Evolutionary conservation across 2,797 vertebrate species (phyloP).

Genomic region (Selene dorsalis): DNA sequence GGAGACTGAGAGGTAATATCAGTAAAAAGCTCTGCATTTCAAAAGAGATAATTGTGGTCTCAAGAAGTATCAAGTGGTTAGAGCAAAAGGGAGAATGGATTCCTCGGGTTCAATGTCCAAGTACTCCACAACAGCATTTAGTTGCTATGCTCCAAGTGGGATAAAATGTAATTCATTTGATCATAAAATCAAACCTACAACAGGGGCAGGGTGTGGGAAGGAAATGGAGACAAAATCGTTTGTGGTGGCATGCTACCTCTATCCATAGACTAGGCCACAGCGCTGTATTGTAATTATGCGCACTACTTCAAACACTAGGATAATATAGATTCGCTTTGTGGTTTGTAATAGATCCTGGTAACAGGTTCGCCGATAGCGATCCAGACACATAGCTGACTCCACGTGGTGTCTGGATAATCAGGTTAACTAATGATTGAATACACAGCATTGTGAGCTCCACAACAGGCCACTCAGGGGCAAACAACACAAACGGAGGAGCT

Average conservation of each 20-base stretch:
- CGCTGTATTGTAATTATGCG: conserved; percentile 4
- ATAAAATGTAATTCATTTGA: conserved; percentile 71
- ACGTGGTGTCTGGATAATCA: conserved; percentile 66
- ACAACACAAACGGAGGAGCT: conserved; percentile 39
- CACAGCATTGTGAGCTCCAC: conserved; percentile 46
- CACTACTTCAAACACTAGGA: conserved; percentile 25
- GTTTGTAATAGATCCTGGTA: conserved; percentile 45
- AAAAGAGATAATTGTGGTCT: conserved; percentile 63
- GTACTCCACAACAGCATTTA: conserved; percentile 51
- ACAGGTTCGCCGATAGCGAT: conserved; percentile 28
- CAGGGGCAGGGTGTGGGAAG: conserved; percentile 18
- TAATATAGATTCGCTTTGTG: conserved; percentile 49
- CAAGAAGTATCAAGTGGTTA: conserved; percentile 59
- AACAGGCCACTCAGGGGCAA: conserved; percentile 58
- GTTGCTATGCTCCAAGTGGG: conserved; percentile 52
- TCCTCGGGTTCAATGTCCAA: conserved; percentile 48
- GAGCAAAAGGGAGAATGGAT: conserved; percentile 45
- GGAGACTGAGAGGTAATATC: conserved; percentile 30
- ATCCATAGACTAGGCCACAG: conserved; percentile 21
- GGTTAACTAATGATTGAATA: conserved; percentile 62
- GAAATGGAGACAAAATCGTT: conserved; percentile 61
- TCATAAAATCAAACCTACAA: conserved; percentile 69
- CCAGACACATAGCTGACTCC: conserved; percentile 35
- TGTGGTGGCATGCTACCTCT: conserved; percentile 40
- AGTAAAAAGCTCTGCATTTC: conserved; percentile 44